A percentile compares a stretch with the other conserved stretches of the same genome.
phyloP scores from a whole-genome alignment of 2,113 vertebrate genomes.

The Murina feae region DNA sequence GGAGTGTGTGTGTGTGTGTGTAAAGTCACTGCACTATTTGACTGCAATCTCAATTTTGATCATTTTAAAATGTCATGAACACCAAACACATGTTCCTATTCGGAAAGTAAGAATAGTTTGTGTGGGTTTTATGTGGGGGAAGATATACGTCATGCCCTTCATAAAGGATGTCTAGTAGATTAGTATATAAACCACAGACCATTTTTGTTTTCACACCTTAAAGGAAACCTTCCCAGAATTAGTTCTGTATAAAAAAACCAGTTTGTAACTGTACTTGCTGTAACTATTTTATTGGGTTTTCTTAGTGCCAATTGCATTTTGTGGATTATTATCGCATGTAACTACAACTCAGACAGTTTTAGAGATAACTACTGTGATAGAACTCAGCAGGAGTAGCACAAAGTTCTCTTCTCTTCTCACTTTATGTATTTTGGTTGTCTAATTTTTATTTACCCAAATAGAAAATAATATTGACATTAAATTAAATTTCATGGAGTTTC shows the following conservation, averaged over 20 bases:
- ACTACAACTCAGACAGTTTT: constrained; percentile 8
- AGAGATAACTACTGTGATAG: constrained; percentile 27
- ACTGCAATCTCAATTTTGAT: not conserved
- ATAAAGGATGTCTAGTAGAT: constrained; percentile 50
- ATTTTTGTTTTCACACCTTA: constrained; percentile 3
- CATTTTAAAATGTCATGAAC: constrained; percentile 47
- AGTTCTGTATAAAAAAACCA: constrained; percentile 18
- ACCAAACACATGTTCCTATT: constrained; percentile 41
- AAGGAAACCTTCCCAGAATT: constrained; percentile 35
- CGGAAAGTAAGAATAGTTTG: constrained; percentile 45
- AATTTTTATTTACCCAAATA: constrained; percentile 56
- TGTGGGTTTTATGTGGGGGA: constrained; percentile 38
- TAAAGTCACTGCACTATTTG: not conserved
- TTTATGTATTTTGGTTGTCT: constrained; percentile 6
- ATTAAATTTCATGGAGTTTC: constrained; percentile 29
- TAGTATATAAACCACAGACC: not conserved
- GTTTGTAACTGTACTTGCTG: constrained; percentile 54
- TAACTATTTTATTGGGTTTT: constrained; percentile 23
- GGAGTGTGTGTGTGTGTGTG: not conserved
- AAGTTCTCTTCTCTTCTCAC: constrained; percentile 37
- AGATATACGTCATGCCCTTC: constrained; percentile 12
- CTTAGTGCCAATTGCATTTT: constrained; percentile 28
- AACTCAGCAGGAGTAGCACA: constrained; percentile 18
- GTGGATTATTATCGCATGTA: constrained; percentile 29
- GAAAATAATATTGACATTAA: constrained; percentile 24